Conservation (phyloP, 2,888 invertebrate species). For the Phasia obesa region DNA sequence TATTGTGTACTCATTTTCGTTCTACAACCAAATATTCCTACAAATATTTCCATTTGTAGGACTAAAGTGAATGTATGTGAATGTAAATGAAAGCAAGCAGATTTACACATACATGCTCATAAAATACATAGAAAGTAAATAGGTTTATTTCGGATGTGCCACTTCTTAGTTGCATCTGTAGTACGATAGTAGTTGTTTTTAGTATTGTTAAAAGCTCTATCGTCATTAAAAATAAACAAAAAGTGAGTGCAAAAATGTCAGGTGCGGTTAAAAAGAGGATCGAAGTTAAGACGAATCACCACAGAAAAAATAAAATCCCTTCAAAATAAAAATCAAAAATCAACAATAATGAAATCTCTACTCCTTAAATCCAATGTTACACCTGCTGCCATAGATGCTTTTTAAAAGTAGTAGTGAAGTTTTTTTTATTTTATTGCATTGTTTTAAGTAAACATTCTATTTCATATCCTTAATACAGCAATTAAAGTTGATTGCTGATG, state of each 20-base stretch:
- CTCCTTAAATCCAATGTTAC: no score
- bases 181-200: not conserved
- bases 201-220: conserved; percentile 30
- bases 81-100: not conserved
- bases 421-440: no score
- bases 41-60: conserved; percentile 28
- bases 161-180: conserved; percentile 4
- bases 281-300: no score
- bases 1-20: conserved; percentile 30
- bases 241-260: not conserved
- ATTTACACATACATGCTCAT: not conserved
- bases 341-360: no score
- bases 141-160: not conserved
- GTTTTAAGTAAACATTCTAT: no score
- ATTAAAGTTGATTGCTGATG: no score
- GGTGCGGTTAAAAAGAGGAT: not conserved
- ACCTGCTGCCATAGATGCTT: no score
- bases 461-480: no score
- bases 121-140: conserved; percentile 3
- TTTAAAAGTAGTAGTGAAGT: no score
- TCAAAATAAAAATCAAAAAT: no score
- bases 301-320: no score
- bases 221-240: conserved; percentile 59
- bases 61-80: not conserved
- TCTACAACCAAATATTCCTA: conserved; percentile 25